A percentile compares a stretch with the other conserved stretches of the same genome.
Evolutionary conservation across 2,113 vertebrate species (phyloP).

Genomic region (Chamaea fasciata): DNA sequence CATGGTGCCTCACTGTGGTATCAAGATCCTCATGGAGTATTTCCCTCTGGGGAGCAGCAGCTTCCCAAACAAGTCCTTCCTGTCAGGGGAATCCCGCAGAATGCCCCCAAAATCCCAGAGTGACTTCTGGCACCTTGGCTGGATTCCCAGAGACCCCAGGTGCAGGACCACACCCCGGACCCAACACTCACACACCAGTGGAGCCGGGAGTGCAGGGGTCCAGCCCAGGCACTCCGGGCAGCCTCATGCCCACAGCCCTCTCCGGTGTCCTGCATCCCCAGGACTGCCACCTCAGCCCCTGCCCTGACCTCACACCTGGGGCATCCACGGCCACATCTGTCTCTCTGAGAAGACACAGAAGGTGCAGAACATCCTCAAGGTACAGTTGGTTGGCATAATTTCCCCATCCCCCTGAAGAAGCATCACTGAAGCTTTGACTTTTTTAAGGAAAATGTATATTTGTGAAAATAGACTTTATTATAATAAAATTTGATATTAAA

Average conservation of each 20-base stretch:
- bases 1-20: accelerated
- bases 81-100: neutral
- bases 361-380: neutral
- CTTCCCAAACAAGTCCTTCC: neutral
- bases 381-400: too few species aligned
- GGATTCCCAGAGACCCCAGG: neutral
- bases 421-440: neutral
- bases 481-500: conserved; percentile 77
- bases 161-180: too few species aligned
- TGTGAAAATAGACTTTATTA: conserved; percentile 83
- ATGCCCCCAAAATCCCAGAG: neutral
- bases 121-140: neutral
- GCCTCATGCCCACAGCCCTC: neutral
- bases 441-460: conserved; percentile 47
- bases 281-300: neutral
- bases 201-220: neutral
- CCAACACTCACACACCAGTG: accelerated
- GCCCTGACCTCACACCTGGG: too few species aligned
- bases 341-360: neutral
- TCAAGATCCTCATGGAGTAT: neutral
- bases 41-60: neutral
- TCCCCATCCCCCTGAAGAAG: neutral
- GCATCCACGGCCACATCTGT: neutral
- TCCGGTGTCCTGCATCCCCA: neutral
- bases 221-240: neutral